These are phyloP conservation scores for Calliscelio sp. DNA, from an alignment of 2,888 invertebrate genomes.

Conservation along the genomic window DNA sequence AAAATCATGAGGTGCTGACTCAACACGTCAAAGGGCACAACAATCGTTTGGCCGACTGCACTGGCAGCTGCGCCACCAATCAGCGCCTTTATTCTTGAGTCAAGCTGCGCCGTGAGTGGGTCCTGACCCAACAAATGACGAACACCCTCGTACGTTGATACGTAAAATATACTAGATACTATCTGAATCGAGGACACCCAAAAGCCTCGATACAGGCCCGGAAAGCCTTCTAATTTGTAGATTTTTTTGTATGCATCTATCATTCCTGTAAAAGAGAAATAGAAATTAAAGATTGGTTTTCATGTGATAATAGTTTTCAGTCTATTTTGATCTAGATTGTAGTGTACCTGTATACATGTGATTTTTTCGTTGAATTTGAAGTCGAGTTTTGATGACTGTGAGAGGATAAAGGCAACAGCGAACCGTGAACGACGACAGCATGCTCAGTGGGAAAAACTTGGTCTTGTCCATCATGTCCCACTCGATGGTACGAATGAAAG, in stretches of 20 bases:
- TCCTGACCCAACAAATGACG: constrained; percentile 91
- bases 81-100: constrained; percentile 91
- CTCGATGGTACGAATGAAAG: constrained; percentile 94
- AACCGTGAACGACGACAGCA: constrained; percentile 94
- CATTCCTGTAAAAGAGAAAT: constrained; percentile 89
- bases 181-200: constrained; percentile 97
- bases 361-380: constrained; percentile 94
- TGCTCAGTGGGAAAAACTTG: constrained; percentile 97
- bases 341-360: constrained; percentile 93
- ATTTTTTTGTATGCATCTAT: constrained; percentile 96
- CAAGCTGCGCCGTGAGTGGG: constrained; percentile 86
- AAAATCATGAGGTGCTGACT: constrained; percentile 99
- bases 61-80: constrained; percentile 97
- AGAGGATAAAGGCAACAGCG: constrained; percentile 93
- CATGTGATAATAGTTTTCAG: no score
- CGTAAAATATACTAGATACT: constrained; percentile 95
- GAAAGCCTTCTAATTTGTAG: constrained; percentile 92
- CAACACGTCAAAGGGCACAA: constrained; percentile 98
- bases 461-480: constrained; percentile 99
- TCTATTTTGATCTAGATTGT: no score
- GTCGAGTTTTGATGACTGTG: constrained; percentile 96
- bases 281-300: no score
- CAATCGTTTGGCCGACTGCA: constrained; percentile 96
- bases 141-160: constrained; percentile 97
- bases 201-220: constrained; percentile 97